phyloP scores from a whole-genome alignment of 2,113 vertebrate genomes.

The Myotis davidii region DNA sequence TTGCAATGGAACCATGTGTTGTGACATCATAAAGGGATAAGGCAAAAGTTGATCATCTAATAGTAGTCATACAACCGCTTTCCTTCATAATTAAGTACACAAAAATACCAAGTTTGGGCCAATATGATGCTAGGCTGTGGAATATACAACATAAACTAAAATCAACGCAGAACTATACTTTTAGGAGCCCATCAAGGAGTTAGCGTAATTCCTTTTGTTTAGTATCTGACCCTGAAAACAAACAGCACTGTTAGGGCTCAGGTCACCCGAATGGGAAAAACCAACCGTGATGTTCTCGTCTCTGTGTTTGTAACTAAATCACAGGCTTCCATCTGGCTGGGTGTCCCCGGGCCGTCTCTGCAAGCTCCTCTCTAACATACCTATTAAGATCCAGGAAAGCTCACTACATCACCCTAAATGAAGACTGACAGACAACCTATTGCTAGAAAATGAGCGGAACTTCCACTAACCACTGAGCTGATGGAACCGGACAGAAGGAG shows the following conservation, averaged over 20 bases:
- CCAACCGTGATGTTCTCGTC: neutral
- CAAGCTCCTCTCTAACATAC: neutral
- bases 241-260: neutral
- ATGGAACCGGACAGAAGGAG: neutral
- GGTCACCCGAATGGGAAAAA: neutral
- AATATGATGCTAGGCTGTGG: neutral
- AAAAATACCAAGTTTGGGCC: neutral
- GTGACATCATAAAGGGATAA: neutral
- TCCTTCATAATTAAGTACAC: neutral
- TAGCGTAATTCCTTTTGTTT: neutral
- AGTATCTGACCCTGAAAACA: neutral
- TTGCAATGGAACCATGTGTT: neutral
- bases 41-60: neutral
- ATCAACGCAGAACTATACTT: neutral
- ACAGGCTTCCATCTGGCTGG: neutral
- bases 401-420: neutral
- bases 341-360: neutral
- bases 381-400: conserved; percentile 39
- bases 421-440: conserved; percentile 27
- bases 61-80: neutral
- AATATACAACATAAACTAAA: neutral
- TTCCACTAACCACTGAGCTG: conserved; percentile 1
- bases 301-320: neutral
- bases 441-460: conserved; percentile 44
- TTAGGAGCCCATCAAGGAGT: neutral